Conservation (phyloP, 30 jellyfish, hydroid and myxozoan genomes). For the Pelagia noctiluca region DNA sequence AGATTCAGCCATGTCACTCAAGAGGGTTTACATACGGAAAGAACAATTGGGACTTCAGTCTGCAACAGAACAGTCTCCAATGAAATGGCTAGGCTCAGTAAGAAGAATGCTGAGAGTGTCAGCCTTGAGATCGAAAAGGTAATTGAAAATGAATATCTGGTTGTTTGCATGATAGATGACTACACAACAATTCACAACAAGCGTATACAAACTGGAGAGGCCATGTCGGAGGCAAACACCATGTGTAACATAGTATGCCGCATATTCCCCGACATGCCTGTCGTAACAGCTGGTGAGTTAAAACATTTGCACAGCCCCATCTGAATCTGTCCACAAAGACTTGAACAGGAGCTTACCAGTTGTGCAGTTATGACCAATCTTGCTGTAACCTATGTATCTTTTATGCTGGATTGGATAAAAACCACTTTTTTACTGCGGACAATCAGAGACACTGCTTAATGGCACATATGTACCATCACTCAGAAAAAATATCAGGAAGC, state of each 20-base stretch:
- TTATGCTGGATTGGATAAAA: constrained; percentile 20
- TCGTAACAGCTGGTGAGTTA: not conserved
- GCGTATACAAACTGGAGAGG: not conserved
- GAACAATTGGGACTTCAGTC: no score
- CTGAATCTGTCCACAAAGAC: not conserved
- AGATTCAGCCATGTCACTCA: no score
- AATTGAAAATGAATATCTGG: not conserved
- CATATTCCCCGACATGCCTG: not conserved
- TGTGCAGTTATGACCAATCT: not conserved
- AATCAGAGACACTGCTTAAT: constrained; percentile 17
- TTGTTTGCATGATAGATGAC: not conserved
- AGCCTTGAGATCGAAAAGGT: not conserved
- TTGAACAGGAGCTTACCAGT: not conserved
- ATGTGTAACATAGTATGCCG: constrained; percentile 14
- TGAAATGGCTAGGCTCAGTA: no score
- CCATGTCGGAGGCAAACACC: not conserved
- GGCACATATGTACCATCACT: constrained; percentile 10
- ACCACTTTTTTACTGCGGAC: constrained; percentile 1
- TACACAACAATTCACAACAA: not conserved
- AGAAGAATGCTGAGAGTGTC: no score
- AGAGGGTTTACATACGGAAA: no score
- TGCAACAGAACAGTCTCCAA: no score
- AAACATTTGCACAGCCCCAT: not conserved
- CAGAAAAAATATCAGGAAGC: constrained; percentile 18
- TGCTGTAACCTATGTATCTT: not conserved